These are phyloP conservation scores for Yponomeuta malinellus DNA, from an alignment of 2,888 invertebrate genomes.

Conservation along the genomic window DNA sequence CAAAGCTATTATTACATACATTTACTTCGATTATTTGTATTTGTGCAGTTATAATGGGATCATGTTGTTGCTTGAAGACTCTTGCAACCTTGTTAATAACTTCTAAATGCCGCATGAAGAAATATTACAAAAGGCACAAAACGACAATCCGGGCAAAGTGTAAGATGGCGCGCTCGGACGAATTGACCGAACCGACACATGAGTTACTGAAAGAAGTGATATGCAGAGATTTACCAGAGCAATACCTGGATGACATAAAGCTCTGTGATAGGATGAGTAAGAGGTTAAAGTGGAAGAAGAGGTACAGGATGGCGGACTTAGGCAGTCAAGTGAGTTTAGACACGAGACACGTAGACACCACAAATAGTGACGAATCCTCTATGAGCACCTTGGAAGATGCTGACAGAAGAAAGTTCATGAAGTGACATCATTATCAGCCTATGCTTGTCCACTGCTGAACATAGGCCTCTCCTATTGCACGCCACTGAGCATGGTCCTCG, in stretches of 20 bases:
- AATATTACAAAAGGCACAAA: not conserved
- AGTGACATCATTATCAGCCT: not conserved
- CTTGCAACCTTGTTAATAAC: not conserved
- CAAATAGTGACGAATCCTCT: not conserved
- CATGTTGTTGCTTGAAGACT: not conserved
- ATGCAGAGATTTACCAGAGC: constrained; percentile 1
- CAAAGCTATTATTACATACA: not conserved
- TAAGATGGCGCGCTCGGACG: not conserved
- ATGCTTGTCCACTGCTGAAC: no score
- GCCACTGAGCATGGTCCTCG: no score
- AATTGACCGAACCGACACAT: not conserved
- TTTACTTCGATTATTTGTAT: not conserved
- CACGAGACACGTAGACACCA: not conserved
- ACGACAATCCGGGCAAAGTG: not conserved
- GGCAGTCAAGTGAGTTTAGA: not conserved
- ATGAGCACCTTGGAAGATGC: not conserved
- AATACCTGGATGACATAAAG: not conserved
- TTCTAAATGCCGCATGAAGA: not conserved
- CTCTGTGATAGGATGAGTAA: constrained; percentile 1
- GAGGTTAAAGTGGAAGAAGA: not conserved
- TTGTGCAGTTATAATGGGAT: not conserved
- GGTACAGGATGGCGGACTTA: not conserved
- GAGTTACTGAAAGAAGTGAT: not conserved
- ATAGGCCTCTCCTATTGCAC: no score
- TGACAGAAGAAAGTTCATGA: not conserved